Conservation (phyloP, 2,797 vertebrate species). For the Acrossocheilus wenchowensis region DNA sequence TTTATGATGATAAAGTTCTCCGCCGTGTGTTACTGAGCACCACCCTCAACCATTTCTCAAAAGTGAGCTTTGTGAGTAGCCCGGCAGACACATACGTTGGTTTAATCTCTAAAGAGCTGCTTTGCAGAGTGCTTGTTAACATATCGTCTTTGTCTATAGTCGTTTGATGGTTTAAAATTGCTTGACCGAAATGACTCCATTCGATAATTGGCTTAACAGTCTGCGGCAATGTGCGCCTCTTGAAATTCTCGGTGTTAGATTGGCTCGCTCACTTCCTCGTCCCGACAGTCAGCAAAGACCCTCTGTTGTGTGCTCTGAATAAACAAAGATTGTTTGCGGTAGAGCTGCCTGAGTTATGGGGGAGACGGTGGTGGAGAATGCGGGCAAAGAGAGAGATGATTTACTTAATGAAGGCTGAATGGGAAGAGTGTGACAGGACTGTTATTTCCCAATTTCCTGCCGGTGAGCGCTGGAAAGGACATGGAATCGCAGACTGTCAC, state of each 20-base stretch:
- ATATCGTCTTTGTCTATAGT: slow-evolving; percentile 18
- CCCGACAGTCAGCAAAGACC: not conserved
- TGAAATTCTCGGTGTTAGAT: slow-evolving; percentile 10
- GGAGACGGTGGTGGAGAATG: slow-evolving; percentile 15
- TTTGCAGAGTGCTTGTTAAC: slow-evolving; percentile 9
- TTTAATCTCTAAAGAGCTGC: slow-evolving; percentile 37
- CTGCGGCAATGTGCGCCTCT: not conserved
- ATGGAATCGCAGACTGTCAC: slow-evolving; percentile 53
- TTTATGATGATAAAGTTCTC: slow-evolving; percentile 48
- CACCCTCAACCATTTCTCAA: slow-evolving; percentile 7
- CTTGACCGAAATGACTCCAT: slow-evolving; percentile 43
- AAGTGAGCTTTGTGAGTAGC: not conserved
- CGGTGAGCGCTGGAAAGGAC: slow-evolving; percentile 39
- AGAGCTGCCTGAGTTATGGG: slow-evolving; percentile 19
- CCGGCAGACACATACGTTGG: not conserved
- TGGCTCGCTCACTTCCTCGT: slow-evolving; percentile 8
- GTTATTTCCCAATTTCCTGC: slow-evolving; percentile 58
- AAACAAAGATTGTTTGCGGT: slow-evolving; percentile 48
- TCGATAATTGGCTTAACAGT: slow-evolving; percentile 33
- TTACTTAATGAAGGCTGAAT: slow-evolving; percentile 57
- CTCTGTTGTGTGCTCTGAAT: slow-evolving; percentile 13
- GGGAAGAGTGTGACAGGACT: slow-evolving; percentile 55
- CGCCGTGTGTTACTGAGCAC: slow-evolving; percentile 2
- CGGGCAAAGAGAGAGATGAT: slow-evolving; percentile 47
- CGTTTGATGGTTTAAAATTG: slow-evolving; percentile 37